Conservation (phyloP, 2,888 invertebrate species). For the Dysmachus trigonus region DNA sequence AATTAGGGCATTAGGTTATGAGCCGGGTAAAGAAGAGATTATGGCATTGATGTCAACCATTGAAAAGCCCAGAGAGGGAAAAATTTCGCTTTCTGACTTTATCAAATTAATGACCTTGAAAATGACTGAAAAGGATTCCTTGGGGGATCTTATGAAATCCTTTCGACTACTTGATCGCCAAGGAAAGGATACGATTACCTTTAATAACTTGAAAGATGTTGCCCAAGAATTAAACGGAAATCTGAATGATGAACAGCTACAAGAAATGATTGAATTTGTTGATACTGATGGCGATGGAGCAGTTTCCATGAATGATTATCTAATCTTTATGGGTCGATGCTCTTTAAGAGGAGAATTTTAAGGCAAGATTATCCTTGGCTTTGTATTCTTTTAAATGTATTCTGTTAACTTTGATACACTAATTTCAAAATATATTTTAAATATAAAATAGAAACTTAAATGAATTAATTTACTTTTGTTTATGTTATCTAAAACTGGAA, state of each 20-base stretch:
- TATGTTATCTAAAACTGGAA: too few relatives aligned
- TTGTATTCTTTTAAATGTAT: background rate
- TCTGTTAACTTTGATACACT: background rate
- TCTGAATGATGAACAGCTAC: conserved; percentile 48
- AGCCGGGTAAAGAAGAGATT: conserved; percentile 49
- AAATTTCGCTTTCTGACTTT: conserved; percentile 50
- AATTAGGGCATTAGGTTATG: conserved; percentile 49
- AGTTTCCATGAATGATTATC: background rate
- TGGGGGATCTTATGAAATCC: conserved; percentile 46
- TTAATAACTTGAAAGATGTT: conserved; percentile 41
- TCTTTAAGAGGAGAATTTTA: background rate
- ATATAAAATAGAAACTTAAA: background rate
- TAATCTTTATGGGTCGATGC: background rate
- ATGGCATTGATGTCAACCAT: conserved; percentile 43
- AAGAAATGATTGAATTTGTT: conserved; percentile 47
- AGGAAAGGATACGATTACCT: background rate
- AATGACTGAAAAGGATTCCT: conserved; percentile 48
- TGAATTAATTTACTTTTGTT: too few relatives aligned
- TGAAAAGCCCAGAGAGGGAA: conserved; percentile 48
- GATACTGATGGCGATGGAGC: background rate
- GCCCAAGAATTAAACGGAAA: conserved; percentile 42
- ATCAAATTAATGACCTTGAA: conserved; percentile 48
- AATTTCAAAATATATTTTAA: background rate
- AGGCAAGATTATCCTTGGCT: background rate
- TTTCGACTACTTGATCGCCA: conserved; percentile 46